phyloP scores from a whole-genome alignment of 2,888 invertebrate species.

The Myopa tessellatipennis region DNA sequence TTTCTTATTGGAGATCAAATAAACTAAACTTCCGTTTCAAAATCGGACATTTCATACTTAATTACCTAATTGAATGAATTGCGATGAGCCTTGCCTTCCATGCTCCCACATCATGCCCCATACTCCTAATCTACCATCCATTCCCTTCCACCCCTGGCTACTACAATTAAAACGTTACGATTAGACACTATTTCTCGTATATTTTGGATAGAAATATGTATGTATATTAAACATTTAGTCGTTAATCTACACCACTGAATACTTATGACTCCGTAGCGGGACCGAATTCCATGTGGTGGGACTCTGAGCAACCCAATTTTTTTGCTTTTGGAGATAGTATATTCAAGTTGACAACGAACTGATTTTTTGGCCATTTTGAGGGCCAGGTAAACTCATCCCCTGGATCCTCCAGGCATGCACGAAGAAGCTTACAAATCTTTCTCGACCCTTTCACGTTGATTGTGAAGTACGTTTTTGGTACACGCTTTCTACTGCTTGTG shows the following conservation, averaged over 20 bases:
- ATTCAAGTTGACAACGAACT: conserved; percentile 53
- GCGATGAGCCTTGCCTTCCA: no score
- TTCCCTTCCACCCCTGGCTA: no score
- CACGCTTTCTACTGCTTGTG: conserved; percentile 44
- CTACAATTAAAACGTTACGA: no score
- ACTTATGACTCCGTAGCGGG: conserved; percentile 46
- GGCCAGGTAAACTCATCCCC: conserved; percentile 41
- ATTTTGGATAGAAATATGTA: no score
- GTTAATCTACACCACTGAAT: neutral
- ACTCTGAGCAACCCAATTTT: conserved; percentile 57
- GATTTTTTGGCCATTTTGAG: conserved; percentile 45
- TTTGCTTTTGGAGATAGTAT: conserved; percentile 54
- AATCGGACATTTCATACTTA: no score
- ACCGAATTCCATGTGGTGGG: conserved; percentile 55
- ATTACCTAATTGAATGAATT: no score
- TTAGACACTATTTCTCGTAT: no score
- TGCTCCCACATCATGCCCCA: no score
- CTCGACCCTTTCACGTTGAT: conserved; percentile 55
- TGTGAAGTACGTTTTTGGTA: conserved; percentile 52
- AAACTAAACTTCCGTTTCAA: no score
- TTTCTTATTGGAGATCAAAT: no score
- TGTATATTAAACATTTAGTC: no score
- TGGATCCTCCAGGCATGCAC: conserved; percentile 51
- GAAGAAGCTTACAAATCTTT: conserved; percentile 49
- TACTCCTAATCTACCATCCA: no score